A percentile compares a stretch with the other conserved stretches of the same genome.
phyloP scores from a whole-genome alignment of 2,113 vertebrate genomes.

The Peromyscus polionotus region DNA sequence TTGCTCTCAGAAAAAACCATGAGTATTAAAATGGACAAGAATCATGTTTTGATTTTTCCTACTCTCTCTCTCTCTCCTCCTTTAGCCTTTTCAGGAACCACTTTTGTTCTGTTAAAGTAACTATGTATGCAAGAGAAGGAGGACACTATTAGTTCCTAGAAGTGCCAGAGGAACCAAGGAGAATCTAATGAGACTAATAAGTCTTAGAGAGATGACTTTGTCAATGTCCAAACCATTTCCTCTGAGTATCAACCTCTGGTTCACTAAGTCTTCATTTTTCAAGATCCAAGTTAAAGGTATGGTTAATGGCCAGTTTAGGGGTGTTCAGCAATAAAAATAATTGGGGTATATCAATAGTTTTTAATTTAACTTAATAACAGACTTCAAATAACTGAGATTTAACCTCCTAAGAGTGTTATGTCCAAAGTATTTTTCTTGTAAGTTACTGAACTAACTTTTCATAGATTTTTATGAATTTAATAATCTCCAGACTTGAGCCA shows the following conservation, averaged over 20 bases:
- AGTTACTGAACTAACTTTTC: not conserved
- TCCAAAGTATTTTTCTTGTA: not conserved
- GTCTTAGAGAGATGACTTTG: not conserved
- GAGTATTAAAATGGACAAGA: not conserved
- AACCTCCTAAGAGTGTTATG: not conserved
- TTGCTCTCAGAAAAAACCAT: not conserved
- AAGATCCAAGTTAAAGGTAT: not conserved
- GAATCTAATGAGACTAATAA: not conserved
- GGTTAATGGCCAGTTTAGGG: not conserved
- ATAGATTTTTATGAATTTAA: not conserved
- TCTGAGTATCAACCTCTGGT: not conserved
- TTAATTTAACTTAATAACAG: slow-evolving; percentile 12
- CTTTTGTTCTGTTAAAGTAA: not conserved
- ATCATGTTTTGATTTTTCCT: not conserved
- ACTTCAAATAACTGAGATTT: not conserved
- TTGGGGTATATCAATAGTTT: not conserved
- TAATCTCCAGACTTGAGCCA: not conserved
- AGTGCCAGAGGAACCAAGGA: not conserved
- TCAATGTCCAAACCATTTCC: not conserved
- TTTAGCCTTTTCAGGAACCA: not conserved
- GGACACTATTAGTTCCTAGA: not conserved
- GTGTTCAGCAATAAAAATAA: slow-evolving; percentile 9
- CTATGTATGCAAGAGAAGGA: not conserved
- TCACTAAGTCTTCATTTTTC: slow-evolving; percentile 32
- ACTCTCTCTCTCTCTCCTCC: not conserved